Conservation (phyloP, 2,888 invertebrate genomes). For the Drosophila villosipedis region DNA sequence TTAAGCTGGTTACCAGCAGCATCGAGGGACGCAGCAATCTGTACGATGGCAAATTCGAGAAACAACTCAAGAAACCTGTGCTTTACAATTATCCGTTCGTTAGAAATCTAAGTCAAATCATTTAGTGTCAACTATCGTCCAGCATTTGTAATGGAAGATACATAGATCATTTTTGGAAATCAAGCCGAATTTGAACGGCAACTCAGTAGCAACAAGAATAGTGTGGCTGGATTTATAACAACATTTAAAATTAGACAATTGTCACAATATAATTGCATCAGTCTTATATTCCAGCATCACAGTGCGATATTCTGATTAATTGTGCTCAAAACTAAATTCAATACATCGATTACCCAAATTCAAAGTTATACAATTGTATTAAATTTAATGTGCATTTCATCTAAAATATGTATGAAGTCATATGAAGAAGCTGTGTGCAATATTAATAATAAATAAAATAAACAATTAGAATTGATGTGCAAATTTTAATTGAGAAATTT, state of each 20-base stretch:
- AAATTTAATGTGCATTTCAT: not conserved
- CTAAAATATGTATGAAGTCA: not conserved
- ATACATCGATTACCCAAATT: not conserved
- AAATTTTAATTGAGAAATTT: not conserved
- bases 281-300: not conserved
- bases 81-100: slow-evolving; percentile 7
- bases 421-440: not conserved
- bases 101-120: not conserved
- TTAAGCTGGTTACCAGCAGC: slow-evolving; percentile 28
- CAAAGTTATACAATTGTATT: not conserved
- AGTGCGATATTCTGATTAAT: not conserved
- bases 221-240: not conserved
- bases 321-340: not conserved
- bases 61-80: slow-evolving; percentile 24
- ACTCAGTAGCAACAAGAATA: not conserved
- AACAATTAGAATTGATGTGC: not conserved
- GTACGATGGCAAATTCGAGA: slow-evolving; percentile 7
- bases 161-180: not conserved
- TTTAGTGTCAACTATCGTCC: not conserved
- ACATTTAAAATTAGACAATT: not conserved
- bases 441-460: not conserved
- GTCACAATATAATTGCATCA: not conserved
- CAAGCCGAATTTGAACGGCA: not conserved
- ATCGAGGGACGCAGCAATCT: slow-evolving; percentile 29
- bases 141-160: not conserved